Conservation (phyloP, 2,888 invertebrate genomes). For the Callosobruchus maculatus region DNA sequence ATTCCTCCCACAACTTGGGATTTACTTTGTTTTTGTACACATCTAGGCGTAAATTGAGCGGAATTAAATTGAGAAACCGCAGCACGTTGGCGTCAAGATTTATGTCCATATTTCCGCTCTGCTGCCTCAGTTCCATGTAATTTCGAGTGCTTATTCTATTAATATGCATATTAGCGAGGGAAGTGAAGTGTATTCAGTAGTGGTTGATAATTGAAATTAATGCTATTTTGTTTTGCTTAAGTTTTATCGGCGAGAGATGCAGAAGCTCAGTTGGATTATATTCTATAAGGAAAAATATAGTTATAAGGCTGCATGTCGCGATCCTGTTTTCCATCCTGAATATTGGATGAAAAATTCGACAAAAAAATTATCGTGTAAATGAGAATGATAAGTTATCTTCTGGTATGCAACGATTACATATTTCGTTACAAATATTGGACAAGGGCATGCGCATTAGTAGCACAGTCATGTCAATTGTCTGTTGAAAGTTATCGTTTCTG, state of each 20-base stretch:
- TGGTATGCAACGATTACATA: too few species aligned
- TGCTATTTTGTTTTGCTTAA: neutral
- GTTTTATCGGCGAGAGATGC: neutral
- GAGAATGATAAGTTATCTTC: too few species aligned
- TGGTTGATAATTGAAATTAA: neutral
- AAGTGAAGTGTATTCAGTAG: neutral
- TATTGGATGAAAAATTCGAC: too few species aligned
- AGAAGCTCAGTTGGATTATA: neutral
- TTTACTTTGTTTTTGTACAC: neutral
- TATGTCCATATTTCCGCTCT: neutral
- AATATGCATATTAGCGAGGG: neutral
- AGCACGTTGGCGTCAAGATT: neutral
- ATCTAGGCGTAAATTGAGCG: neutral
- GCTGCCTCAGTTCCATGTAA: neutral
- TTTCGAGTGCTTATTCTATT: neutral
- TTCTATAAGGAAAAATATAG: too few species aligned
- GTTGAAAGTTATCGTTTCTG: too few species aligned
- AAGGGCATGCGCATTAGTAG: too few species aligned
- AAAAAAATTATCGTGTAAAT: too few species aligned
- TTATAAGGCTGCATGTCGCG: too few species aligned
- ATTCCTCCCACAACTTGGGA: neutral
- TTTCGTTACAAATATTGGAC: too few species aligned
- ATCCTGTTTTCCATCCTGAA: too few species aligned
- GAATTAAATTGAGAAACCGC: neutral
- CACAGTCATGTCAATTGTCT: too few species aligned